A percentile compares a stretch with the other conserved stretches of the same genome.
phyloP scores from a whole-genome alignment of 2,888 invertebrate genomes.

The Ethmia dodecea region DNA sequence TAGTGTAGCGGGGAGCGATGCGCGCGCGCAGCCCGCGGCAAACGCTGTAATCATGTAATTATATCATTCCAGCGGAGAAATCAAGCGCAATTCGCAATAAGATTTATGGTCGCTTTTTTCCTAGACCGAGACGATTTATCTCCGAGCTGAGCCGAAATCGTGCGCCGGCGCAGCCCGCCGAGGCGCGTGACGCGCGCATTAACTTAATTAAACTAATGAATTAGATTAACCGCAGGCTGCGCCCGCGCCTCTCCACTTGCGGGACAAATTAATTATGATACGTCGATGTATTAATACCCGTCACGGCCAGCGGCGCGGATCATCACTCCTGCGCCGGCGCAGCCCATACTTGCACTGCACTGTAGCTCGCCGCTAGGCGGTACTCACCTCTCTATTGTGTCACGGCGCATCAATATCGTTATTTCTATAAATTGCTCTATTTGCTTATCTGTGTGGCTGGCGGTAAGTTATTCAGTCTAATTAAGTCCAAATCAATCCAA shows the following conservation, averaged over 20 bases:
- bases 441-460: too few species aligned
- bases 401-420: too few species aligned
- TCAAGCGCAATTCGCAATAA: conserved; percentile 42
- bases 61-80: conserved; percentile 47
- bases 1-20: conserved; percentile 4
- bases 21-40: conserved; percentile 8
- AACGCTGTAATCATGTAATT: conserved; percentile 42
- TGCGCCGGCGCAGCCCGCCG: conserved; percentile 13
- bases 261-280: conserved; percentile 27
- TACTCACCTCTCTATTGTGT: too few species aligned
- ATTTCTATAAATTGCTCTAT: too few species aligned
- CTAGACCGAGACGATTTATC: conserved; percentile 35
- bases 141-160: conserved; percentile 15
- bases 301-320: conserved; percentile 11
- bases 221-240: conserved; percentile 31
- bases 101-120: conserved; percentile 44
- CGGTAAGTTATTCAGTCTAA: too few species aligned
- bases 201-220: conserved; percentile 51
- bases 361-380: too few species aligned
- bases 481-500: too few species aligned
- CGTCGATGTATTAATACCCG: conserved; percentile 35
- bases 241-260: conserved; percentile 17
- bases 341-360: too few species aligned
- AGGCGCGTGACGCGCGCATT: conserved; percentile 32
- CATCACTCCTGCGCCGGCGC: neutral